Evolutionary conservation across 2,888 invertebrate genomes (phyloP).

Genomic region (Agriopis aurantiaria): DNA sequence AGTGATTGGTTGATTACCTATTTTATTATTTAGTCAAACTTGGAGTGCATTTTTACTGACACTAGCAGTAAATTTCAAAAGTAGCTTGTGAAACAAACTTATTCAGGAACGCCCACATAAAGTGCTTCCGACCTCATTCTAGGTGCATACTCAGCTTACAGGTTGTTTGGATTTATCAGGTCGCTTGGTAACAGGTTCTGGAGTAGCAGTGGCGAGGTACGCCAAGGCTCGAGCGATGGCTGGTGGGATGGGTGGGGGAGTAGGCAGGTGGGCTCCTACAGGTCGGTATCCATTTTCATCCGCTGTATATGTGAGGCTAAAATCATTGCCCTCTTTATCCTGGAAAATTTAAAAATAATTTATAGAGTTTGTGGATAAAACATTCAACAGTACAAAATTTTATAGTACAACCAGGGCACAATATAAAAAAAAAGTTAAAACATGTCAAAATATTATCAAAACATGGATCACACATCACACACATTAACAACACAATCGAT

Average conservation of each 20-base stretch:
- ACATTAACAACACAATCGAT: too few relatives aligned
- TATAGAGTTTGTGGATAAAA: too few relatives aligned
- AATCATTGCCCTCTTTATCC: constrained; percentile 81
- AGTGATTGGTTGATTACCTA: constrained; percentile 12
- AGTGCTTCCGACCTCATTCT: background rate
- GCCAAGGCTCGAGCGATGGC: constrained; percentile 84
- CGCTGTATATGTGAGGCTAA: constrained; percentile 82
- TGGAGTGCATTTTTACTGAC: too few relatives aligned
- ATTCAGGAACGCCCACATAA: too few relatives aligned
- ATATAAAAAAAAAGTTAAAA: too few relatives aligned
- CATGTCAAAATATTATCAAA: too few relatives aligned
- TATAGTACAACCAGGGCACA: too few relatives aligned
- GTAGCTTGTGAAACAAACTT: background rate
- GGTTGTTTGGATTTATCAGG: constrained; percentile 38
- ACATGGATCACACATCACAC: too few relatives aligned
- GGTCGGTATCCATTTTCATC: constrained; percentile 84
- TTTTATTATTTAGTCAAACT: background rate
- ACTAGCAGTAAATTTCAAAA: background rate
- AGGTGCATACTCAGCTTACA: background rate
- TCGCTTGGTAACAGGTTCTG: constrained; percentile 63
- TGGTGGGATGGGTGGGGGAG: constrained; percentile 83
- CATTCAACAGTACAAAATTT: too few relatives aligned
- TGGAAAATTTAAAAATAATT: constrained; percentile 53
- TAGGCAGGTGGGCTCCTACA: constrained; percentile 79
- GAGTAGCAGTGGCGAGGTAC: constrained; percentile 80